phyloP scores from a whole-genome alignment of 2,797 vertebrate genomes.

The Rousettus madagascariensis region DNA sequence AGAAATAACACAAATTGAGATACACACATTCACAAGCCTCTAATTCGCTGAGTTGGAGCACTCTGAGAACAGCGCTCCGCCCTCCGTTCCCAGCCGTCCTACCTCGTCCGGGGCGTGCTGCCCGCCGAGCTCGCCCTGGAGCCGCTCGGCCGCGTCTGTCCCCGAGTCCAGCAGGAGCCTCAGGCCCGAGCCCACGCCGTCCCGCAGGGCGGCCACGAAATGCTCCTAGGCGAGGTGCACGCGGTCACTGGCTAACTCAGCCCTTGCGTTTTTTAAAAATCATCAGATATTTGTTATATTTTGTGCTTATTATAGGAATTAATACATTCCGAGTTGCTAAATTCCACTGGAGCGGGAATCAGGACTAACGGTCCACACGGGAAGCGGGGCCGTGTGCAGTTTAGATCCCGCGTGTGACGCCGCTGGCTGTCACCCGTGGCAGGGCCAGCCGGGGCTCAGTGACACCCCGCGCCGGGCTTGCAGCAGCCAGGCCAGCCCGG shows the following conservation, averaged over 20 bases:
- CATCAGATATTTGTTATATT: neutral
- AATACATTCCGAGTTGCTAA: neutral
- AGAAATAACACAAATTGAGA: neutral
- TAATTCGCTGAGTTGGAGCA: neutral
- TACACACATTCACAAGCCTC: neutral
- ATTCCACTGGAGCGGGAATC: neutral
- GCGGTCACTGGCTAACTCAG: neutral
- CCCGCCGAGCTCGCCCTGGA: conserved; percentile 85
- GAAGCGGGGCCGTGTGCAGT: neutral
- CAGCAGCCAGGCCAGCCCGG: too few species aligned
- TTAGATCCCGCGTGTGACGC: too few species aligned
- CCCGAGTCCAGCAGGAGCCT: conserved; percentile 85
- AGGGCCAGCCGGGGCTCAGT: too few species aligned
- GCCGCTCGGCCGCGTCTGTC: conserved; percentile 82
- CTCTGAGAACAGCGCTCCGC: neutral
- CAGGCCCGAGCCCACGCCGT: conserved; percentile 87
- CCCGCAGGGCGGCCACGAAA: conserved; percentile 80
- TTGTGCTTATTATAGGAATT: neutral
- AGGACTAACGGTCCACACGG: neutral
- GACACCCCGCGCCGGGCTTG: too few species aligned
- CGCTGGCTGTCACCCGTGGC: too few species aligned
- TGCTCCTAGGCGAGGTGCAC: conserved; percentile 70
- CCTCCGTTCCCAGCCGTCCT: neutral
- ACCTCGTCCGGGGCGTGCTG: conserved; percentile 85
- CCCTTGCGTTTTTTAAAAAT: neutral